phyloP scores from a whole-genome alignment of 1,140 invertebrate genomes.

The Bombus sibiricus region DNA sequence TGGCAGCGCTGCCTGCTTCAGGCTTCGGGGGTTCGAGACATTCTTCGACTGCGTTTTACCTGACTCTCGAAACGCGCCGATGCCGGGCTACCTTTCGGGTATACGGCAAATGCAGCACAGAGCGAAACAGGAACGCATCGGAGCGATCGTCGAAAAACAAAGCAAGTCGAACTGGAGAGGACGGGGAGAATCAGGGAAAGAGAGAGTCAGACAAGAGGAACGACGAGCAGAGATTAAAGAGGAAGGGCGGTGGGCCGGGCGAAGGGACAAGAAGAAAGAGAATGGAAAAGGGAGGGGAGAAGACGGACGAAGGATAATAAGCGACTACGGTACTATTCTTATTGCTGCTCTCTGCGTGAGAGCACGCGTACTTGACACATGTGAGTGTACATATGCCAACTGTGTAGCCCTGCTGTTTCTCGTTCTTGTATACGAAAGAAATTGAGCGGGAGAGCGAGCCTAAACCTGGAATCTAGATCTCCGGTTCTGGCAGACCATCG shows the following conservation, averaged over 20 bases:
- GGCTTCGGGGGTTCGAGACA: slow-evolving; percentile 2
- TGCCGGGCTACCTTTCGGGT: background rate
- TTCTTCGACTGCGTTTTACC: slow-evolving; percentile 44
- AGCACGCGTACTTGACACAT: background rate
- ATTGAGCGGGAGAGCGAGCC: background rate
- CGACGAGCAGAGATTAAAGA: slow-evolving; percentile 13
- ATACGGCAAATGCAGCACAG: background rate
- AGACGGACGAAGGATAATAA: slow-evolving; percentile 21
- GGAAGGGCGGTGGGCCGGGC: background rate
- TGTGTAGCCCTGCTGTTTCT: too few species aligned
- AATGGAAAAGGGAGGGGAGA: background rate
- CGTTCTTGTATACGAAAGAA: too few species aligned
- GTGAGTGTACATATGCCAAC: background rate
- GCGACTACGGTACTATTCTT: slow-evolving; percentile 12
- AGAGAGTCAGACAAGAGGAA: background rate
- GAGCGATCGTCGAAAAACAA: slow-evolving; percentile 5
- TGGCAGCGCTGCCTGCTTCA: background rate
- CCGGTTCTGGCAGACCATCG: background rate
- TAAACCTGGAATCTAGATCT: slow-evolving; percentile 23
- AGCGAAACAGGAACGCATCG: background rate
- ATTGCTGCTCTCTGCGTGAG: slow-evolving; percentile 1
- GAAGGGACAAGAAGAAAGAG: background rate
- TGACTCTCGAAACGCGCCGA: slow-evolving; percentile 35
- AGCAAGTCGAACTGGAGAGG: slow-evolving; percentile 4
- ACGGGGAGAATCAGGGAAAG: too few species aligned